Evolutionary conservation across 2,797 vertebrate species (phyloP), one percentile per base, ranked within the genome.

Genomic region (Epinephelus awoara): DNA sequence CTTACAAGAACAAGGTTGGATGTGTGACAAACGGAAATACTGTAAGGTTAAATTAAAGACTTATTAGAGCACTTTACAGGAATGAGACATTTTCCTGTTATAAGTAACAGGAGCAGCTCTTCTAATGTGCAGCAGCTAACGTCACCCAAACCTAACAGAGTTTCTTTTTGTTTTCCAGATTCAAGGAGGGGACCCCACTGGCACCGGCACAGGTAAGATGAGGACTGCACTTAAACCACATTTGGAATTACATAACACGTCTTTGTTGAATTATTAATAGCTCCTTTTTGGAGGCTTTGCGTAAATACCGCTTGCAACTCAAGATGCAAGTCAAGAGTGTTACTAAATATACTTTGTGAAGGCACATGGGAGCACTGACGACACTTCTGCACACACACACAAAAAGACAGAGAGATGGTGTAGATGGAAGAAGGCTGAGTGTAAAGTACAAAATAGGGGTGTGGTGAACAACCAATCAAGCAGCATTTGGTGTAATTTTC

Each of bases 181-280:
- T 90, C 98, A 99, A 87, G 98, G 98, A 47, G 98, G 98, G 5
- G 98, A 99, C 90, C 98, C 98, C 0, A 99, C 98, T 2, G 98
- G 98, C 89, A 98, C 97, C 0, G 98, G 98, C 58, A 98, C 97
- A 94, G 98, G 98, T 99, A 92, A 81, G 91, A 54, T 1, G 3
- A 81, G 51, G 27, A 19, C 78, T 57, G 63, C 71, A 76, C 85
- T 79, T 40, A 23, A 65, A 79, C 29, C 49, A 52, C 68, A 65
- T 88, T 79, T 74, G 57, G 17, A 73, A 46, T 90, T 85, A 25
- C 80, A 57, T 82, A 88, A 86, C 71, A 14, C 14, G 10, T 29
- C 62, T 52, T 68, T 74, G 65, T 40, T 91, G 52, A 89, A 91
- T 86, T 75, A 88, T 92, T 90, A 76, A 91, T 72, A 50, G 67